Percentiles rank a stretch among this genome's conserved stretches.
Evolutionary conservation across 2,113 vertebrate species (phyloP).

Genomic region (Toxotes chatareus): DNA sequence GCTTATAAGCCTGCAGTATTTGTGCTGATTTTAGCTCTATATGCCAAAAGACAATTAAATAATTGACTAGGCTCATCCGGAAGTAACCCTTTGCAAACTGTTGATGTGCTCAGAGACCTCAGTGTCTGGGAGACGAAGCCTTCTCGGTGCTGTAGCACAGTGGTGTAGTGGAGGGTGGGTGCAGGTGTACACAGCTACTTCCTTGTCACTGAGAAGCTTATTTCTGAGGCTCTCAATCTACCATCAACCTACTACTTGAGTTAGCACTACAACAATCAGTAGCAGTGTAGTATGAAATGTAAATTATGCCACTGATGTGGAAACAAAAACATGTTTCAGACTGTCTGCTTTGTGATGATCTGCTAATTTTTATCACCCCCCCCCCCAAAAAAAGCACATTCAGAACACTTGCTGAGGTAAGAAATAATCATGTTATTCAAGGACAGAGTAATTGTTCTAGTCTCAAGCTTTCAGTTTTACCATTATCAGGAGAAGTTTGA

Average conservation of each 20-base stretch:
- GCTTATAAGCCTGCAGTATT: neutral
- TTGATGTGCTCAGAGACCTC: neutral
- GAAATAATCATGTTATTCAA: neutral
- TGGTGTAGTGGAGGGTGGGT: neutral
- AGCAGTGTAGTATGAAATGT: constrained; percentile 13
- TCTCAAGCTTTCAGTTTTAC: neutral
- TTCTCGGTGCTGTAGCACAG: neutral
- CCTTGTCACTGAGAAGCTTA: neutral
- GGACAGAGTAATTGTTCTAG: neutral
- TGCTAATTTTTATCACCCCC: constrained; percentile 1
- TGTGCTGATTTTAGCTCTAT: constrained; percentile 8
- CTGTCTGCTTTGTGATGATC: constrained; percentile 9
- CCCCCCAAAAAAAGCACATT: neutral
- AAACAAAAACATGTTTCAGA: constrained; percentile 45
- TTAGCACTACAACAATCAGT: neutral
- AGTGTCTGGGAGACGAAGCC: neutral
- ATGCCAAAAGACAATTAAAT: neutral
- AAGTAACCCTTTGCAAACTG: neutral
- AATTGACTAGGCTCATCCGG: neutral
- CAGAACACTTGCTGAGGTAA: constrained; percentile 16
- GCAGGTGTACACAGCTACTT: neutral
- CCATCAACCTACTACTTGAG: neutral
- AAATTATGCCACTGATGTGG: constrained; percentile 9
- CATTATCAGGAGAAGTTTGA: neutral
- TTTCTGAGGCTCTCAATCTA: neutral